Evolutionary conservation across 2,888 invertebrate species (phyloP).

Genomic region (Lapara coniferarum): DNA sequence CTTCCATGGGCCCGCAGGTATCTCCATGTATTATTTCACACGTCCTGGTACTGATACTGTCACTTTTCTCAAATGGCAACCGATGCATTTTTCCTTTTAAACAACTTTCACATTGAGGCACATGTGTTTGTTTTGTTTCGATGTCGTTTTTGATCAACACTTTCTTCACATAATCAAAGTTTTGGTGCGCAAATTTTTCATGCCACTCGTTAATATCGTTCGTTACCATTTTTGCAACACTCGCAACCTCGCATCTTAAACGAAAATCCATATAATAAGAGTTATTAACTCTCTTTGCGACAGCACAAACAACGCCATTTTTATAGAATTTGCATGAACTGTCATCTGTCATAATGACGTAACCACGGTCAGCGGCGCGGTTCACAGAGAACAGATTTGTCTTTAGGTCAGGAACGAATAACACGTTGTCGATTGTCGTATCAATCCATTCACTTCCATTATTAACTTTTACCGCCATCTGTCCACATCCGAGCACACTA

Average conservation of each 20-base stretch:
- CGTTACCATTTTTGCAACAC: neutral
- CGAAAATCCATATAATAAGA: neutral
- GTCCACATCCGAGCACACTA: slow-evolving; percentile 35
- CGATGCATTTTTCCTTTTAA: too few relatives aligned
- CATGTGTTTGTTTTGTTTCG: neutral
- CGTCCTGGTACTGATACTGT: too few relatives aligned
- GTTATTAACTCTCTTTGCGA: neutral
- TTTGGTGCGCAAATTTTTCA: neutral
- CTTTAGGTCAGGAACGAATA: slow-evolving; percentile 38
- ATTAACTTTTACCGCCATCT: slow-evolving; percentile 35
- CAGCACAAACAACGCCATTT: slow-evolving; percentile 11
- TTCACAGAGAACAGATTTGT: slow-evolving; percentile 41
- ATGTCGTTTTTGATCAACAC: neutral
- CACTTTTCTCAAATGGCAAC: too few relatives aligned
- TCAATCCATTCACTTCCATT: slow-evolving; percentile 39
- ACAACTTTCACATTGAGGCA: too few relatives aligned
- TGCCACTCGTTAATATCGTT: neutral
- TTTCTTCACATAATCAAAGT: neutral
- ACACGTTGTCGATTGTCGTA: slow-evolving; percentile 40
- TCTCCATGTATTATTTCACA: too few relatives aligned
- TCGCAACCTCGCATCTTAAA: neutral
- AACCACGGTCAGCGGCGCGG: slow-evolving; percentile 34
- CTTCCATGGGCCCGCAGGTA: too few relatives aligned
- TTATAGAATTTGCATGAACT: slow-evolving; percentile 35
- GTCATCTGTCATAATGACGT: slow-evolving; percentile 36